A percentile compares a stretch with the other conserved stretches of the same genome.
Conservation (phyloP, 2,113 vertebrate genomes). For the Thunnus thynnus region DNA sequence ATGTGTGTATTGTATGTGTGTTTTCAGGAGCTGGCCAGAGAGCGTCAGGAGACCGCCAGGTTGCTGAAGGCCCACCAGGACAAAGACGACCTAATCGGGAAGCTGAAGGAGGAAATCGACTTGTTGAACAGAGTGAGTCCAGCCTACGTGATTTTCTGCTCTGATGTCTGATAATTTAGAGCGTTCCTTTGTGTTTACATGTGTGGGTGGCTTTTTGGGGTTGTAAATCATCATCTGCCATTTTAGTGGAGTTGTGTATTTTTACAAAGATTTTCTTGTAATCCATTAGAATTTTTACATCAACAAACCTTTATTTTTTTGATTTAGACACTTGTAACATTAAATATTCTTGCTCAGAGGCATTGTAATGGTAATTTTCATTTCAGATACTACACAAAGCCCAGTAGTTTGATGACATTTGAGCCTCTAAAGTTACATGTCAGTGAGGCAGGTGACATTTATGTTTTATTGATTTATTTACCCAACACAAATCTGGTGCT, state of each 20-base stretch:
- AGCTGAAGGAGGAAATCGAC: slow-evolving; percentile 97
- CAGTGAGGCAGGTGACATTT: neutral
- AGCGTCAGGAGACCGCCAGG: slow-evolving; percentile 91
- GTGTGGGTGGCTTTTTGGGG: slow-evolving; percentile 4
- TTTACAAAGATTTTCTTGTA: slow-evolving; percentile 2
- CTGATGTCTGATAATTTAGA: slow-evolving; percentile 32
- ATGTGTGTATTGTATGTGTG: slow-evolving; percentile 33
- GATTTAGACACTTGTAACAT: neutral
- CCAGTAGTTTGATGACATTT: slow-evolving; percentile 17
- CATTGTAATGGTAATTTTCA: neutral
- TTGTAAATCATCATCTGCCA: slow-evolving; percentile 57
- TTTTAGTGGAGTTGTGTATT: slow-evolving; percentile 46
- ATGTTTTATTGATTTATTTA: slow-evolving; percentile 11
- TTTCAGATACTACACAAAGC: slow-evolving; percentile 16
- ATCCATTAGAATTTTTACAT: slow-evolving; percentile 17
- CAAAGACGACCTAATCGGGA: slow-evolving; percentile 94
- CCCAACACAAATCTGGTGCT: slow-evolving; percentile 6
- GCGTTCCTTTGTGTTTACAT: slow-evolving; percentile 34
- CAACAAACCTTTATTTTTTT: slow-evolving; percentile 12
- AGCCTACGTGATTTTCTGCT: slow-evolving; percentile 10
- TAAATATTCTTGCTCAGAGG: neutral
- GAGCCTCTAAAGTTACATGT: neutral
- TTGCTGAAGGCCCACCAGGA: slow-evolving; percentile 91
- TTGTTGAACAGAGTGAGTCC: slow-evolving; percentile 95
- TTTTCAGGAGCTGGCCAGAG: slow-evolving; percentile 90